phyloP scores from a whole-genome alignment of 2,888 invertebrate genomes.

The Cepaea hortensis region DNA sequence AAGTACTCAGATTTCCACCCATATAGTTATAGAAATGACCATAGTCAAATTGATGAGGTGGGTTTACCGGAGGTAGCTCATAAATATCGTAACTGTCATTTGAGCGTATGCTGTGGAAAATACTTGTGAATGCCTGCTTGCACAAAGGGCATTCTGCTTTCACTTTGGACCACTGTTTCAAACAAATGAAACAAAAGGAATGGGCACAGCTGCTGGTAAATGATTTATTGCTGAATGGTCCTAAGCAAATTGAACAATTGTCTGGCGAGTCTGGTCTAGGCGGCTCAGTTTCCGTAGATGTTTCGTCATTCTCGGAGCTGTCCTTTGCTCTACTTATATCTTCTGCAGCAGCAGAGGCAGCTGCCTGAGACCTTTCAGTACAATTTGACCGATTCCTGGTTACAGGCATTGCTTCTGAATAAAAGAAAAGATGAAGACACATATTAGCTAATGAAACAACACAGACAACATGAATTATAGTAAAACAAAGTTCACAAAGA shows the following conservation, averaged over 20 bases:
- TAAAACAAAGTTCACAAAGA: not conserved
- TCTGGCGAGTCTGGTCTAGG: slow-evolving; percentile 42
- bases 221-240: slow-evolving; percentile 89
- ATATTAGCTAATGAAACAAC: not conserved
- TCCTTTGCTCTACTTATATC: slow-evolving; percentile 5
- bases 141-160: slow-evolving; percentile 83
- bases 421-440: not conserved
- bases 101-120: slow-evolving; percentile 93
- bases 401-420: slow-evolving; percentile 43
- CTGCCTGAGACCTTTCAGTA: not conserved
- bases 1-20: slow-evolving; percentile 25
- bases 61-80: slow-evolving; percentile 81
- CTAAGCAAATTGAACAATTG: slow-evolving; percentile 94
- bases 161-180: slow-evolving; percentile 93
- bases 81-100: slow-evolving; percentile 87
- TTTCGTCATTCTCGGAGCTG: slow-evolving; percentile 17
- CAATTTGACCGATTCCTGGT: slow-evolving; percentile 41
- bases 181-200: slow-evolving; percentile 94
- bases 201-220: slow-evolving; percentile 95
- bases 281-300: slow-evolving; percentile 31
- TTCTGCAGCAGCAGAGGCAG: not conserved
- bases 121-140: slow-evolving; percentile 92
- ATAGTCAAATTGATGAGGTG: slow-evolving; percentile 50
- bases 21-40: slow-evolving; percentile 30
- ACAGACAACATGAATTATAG: not conserved